Base-by-base conservation (phyloP, 2,113 vertebrate species). In the Crotalus helleri region DNA sequence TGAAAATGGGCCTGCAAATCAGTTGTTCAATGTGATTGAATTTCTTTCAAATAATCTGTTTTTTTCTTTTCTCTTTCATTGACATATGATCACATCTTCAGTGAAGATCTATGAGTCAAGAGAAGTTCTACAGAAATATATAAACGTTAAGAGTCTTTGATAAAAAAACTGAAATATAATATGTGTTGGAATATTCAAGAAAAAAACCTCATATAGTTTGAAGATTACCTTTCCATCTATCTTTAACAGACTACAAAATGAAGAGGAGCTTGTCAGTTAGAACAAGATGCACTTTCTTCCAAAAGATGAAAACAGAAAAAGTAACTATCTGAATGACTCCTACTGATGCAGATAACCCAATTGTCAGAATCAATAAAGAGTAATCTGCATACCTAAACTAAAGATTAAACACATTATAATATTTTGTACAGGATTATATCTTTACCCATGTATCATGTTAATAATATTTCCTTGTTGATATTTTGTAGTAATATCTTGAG, bases 281-380 rank as follows among this genome's bases (percentile, higher is more conserved):
- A 74, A 39, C n/a, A 74, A 74, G n/a, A 74, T 2, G 33, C 5
- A 5, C 5, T 0, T 85, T 39, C 69, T 39, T 91, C 33, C 53
- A 21, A 91, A 91, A 3, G 8, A 33, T 17, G 0, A 92, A 92
- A 87, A 61, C 0, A 6, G 5, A 69, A 46, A 92, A 17, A n/a
- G 86, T 10, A 29, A 33, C 39, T 0, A 8, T 61, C 8, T 23
- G n/a, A 0, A 10, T 4, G 1, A 19, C 15, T 23, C 33, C 9
- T 85, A 58, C 1, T 0, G n/a, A 49, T 19, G 12, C 0, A 0
- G 33, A 44, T 24, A 26, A 33, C 39, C 6, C 0, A 0, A 2
- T 0, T 2, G 53, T 2, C 3, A 17, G 39, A 1, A 24, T 44
- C 54, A 17, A 49, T 86, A 90, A 24, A 19, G 90, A 2, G 21